These are phyloP conservation scores for Hesperophylax magnus DNA, from an alignment of 1,140 invertebrate genomes.

Conservation along the genomic window DNA sequence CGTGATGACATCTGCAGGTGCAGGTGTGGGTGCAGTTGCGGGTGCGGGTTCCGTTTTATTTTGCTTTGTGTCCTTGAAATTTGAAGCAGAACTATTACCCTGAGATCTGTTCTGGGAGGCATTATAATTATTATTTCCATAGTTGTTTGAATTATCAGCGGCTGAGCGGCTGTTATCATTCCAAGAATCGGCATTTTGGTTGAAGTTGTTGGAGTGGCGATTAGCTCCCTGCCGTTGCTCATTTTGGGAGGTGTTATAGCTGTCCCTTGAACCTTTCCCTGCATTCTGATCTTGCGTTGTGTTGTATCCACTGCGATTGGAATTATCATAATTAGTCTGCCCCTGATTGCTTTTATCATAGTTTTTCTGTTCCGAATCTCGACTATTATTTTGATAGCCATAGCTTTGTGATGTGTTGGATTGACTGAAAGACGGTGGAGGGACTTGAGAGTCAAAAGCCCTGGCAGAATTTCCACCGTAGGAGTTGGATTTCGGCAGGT, in stretches of 20 bases:
- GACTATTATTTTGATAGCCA: not conserved
- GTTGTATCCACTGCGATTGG: not conserved
- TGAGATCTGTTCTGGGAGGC: constrained; percentile 1
- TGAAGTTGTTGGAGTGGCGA: not conserved
- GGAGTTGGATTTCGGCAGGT: constrained; percentile 15
- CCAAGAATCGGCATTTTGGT: constrained; percentile 5
- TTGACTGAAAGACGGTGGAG: constrained; percentile 22
- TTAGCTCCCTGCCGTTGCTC: not conserved
- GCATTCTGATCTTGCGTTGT: not conserved
- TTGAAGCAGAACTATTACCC: not conserved
- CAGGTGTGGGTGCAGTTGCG: not conserved
- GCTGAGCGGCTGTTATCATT: constrained; percentile 3
- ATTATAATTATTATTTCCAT: constrained; percentile 29
- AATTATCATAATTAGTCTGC: not conserved
- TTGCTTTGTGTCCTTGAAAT: not conserved
- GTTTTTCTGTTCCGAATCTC: not conserved
- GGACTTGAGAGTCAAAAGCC: constrained; percentile 17
- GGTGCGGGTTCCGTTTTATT: not conserved
- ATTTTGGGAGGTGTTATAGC: not conserved
- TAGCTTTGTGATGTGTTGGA: constrained; percentile 14
- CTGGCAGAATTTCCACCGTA: constrained; percentile 1
- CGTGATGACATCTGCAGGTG: constrained; percentile 60
- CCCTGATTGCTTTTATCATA: not conserved
- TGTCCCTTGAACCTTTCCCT: not conserved
- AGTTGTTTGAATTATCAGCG: no score